Conservation (phyloP, 2,888 invertebrate genomes). For the Macrosiphum euphorbiae region DNA sequence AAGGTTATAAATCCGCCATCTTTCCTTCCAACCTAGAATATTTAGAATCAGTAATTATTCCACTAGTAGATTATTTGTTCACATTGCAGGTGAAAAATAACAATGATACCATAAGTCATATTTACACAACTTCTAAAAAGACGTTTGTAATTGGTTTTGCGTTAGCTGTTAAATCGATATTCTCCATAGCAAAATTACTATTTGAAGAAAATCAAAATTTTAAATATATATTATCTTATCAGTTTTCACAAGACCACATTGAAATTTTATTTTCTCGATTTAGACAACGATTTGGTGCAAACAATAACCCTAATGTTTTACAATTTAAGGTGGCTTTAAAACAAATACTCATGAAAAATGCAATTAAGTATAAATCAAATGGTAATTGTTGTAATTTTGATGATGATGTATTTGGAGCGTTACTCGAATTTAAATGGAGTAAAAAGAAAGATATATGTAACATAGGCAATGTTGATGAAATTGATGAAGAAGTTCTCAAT, state of each 20-base stretch:
- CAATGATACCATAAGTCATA: neutral
- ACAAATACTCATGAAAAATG: neutral
- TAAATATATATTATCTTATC: neutral
- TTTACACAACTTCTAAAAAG: too few relatives aligned
- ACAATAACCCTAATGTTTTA: neutral
- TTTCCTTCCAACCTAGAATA: neutral
- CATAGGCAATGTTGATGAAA: too few relatives aligned
- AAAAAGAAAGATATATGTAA: too few relatives aligned
- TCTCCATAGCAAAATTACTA: neutral
- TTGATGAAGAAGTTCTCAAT: too few relatives aligned
- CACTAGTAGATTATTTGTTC: neutral
- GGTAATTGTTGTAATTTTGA: too few relatives aligned
- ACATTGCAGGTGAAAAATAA: neutral
- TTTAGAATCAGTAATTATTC: constrained; percentile 6
- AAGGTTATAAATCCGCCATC: too few relatives aligned
- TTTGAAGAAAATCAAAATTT: neutral
- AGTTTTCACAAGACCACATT: neutral
- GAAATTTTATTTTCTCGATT: constrained; percentile 5
- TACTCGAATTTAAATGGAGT: too few relatives aligned
- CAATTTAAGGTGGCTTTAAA: neutral
- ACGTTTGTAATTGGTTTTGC: too few relatives aligned
- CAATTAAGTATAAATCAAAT: neutral
- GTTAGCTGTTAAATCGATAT: too few relatives aligned
- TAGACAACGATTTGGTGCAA: neutral
- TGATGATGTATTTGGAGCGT: too few relatives aligned